A percentile compares a stretch with the other conserved stretches of the same genome.
phyloP scores from a whole-genome alignment of 2,888 invertebrate genomes.

The Incurvaria masculella region DNA sequence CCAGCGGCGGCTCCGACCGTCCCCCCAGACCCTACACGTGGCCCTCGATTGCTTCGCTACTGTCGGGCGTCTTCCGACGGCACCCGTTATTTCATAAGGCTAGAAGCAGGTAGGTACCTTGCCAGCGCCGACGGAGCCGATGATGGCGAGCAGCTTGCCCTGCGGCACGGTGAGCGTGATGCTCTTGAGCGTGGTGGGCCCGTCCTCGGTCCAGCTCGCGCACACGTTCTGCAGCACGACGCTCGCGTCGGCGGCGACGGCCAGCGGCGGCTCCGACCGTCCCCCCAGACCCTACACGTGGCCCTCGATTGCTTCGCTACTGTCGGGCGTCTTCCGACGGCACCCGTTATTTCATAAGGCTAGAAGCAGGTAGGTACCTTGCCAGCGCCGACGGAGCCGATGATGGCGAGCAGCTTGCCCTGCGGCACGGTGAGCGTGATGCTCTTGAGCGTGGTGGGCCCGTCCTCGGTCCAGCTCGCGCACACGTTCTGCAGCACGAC shows the following conservation, averaged over 20 bases:
- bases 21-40: slow-evolving; percentile 34
- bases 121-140: slow-evolving; percentile 88
- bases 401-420: slow-evolving; percentile 71
- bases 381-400: slow-evolving; percentile 88
- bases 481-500: slow-evolving; percentile 35
- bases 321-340: too few species aligned
- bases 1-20: slow-evolving; percentile 22
- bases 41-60: slow-evolving; percentile 46
- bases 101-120: too few species aligned
- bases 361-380: too few species aligned
- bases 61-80: too few species aligned
- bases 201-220: slow-evolving; percentile 43
- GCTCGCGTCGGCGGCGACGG: slow-evolving; percentile 33
- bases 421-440: slow-evolving; percentile 57
- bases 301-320: slow-evolving; percentile 46
- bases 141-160: slow-evolving; percentile 71
- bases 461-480: slow-evolving; percentile 43
- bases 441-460: slow-evolving; percentile 38
- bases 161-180: slow-evolving; percentile 57
- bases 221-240: slow-evolving; percentile 35
- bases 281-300: slow-evolving; percentile 34
- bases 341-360: too few species aligned
- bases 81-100: too few species aligned
- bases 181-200: slow-evolving; percentile 38
- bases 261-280: slow-evolving; percentile 22